phyloP scores from a whole-genome alignment of 2,797 vertebrate species.

The Platyrinchus mystaceus region DNA sequence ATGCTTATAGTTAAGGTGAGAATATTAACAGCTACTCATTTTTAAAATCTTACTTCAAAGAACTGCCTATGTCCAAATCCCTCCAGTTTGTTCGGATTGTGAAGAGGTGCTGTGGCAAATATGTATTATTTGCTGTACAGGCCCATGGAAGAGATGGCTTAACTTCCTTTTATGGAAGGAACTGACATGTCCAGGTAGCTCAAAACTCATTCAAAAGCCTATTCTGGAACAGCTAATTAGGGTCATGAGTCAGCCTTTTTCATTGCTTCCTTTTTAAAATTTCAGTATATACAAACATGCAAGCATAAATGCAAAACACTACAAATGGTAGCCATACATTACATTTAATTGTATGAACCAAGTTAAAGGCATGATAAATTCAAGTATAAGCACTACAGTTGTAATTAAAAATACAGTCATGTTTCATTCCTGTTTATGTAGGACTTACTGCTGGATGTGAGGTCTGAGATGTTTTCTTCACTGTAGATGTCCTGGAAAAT shows the following conservation, averaged over 20 bases:
- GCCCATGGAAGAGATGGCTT: not conserved
- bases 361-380: conserved; percentile 5
- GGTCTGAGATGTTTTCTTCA: conserved; percentile 39
- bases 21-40: not conserved
- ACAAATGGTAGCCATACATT: not conserved
- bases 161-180: not conserved
- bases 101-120: not conserved
- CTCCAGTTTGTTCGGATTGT: not conserved
- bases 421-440: not conserved
- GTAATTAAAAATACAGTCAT: not conserved
- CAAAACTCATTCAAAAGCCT: not conserved
- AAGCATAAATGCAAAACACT: not conserved
- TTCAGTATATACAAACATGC: not conserved
- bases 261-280: not conserved
- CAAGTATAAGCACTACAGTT: not conserved
- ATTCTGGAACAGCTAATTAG: not conserved
- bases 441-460: conserved; percentile 28
- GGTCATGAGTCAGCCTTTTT: not conserved
- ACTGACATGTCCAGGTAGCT: not conserved
- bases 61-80: not conserved
- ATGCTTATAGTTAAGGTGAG: not conserved
- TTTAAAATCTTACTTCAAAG: not conserved
- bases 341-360: not conserved
- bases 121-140: not conserved
- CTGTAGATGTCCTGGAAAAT: conserved; percentile 14